A percentile compares a stretch with the other conserved stretches of the same genome.
Evolutionary conservation across 2,797 vertebrate species (phyloP).

Genomic region (Iguana delicatissima): DNA sequence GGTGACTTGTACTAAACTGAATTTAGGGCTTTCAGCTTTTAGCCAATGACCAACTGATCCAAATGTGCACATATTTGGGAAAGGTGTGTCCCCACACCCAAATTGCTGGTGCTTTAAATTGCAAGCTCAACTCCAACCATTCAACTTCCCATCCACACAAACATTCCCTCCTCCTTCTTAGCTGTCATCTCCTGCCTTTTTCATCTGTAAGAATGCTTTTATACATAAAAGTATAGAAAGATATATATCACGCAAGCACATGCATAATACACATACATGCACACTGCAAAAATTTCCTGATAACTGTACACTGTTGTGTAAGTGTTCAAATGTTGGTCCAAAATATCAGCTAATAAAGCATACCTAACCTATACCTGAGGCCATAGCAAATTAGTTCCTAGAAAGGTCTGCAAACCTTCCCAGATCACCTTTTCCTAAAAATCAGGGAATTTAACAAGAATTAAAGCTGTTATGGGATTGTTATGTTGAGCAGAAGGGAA

Average conservation of each 20-base stretch:
- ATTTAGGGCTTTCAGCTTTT: neutral
- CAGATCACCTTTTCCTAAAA: neutral
- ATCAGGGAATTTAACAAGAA: neutral
- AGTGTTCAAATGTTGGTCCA: neutral
- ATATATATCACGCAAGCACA: neutral
- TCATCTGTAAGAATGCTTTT: neutral
- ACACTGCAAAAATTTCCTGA: neutral
- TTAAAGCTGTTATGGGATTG: neutral
- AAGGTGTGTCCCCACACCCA: neutral
- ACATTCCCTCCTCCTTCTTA: neutral
- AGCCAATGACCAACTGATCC: neutral
- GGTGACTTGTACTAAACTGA: too few species aligned
- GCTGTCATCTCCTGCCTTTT: neutral
- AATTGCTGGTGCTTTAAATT: neutral
- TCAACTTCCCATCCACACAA: neutral
- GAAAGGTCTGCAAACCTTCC: neutral
- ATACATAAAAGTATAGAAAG: neutral
- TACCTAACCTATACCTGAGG: neutral
- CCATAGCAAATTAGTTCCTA: too few species aligned
- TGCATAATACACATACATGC: neutral
- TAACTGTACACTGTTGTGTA: too few species aligned
- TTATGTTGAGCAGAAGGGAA: neutral
- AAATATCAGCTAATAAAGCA: neutral
- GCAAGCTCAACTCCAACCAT: neutral
- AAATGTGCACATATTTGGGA: neutral